These are phyloP conservation scores for Eupithecia tripunctaria DNA, from an alignment of 2,888 invertebrate species.

Conservation along the genomic window DNA sequence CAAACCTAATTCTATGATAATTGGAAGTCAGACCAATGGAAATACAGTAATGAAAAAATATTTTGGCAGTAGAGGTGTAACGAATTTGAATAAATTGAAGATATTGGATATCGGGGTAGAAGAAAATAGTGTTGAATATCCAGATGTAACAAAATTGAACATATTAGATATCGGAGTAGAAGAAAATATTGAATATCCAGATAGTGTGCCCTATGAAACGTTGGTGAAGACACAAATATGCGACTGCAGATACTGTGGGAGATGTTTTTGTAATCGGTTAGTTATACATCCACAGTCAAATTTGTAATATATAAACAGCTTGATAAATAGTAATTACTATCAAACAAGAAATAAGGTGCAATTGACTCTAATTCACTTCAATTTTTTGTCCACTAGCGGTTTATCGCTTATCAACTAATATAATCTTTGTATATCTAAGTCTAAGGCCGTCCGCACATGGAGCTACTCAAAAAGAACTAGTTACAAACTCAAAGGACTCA, in stretches of 20 bases:
- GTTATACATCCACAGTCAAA: constrained; percentile 23
- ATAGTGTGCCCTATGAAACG: constrained; percentile 55
- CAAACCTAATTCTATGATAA: constrained; percentile 16
- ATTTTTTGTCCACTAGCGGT: too few relatives aligned
- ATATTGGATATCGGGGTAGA: background rate
- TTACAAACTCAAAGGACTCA: too few relatives aligned
- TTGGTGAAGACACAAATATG: constrained; percentile 47
- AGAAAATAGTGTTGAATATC: background rate
- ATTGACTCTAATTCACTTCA: too few relatives aligned
- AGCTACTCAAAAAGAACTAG: too few relatives aligned
- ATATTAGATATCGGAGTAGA: background rate
- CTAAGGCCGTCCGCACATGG: too few relatives aligned
- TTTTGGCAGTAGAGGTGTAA: background rate
- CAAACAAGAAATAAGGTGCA: too few relatives aligned
- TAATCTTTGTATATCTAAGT: too few relatives aligned
- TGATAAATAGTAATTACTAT: too few relatives aligned
- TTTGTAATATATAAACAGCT: too few relatives aligned
- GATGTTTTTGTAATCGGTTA: constrained; percentile 57
- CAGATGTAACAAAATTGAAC: too few relatives aligned
- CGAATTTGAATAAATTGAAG: background rate
- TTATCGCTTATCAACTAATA: too few relatives aligned
- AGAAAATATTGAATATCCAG: background rate
- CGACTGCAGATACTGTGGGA: constrained; percentile 52
- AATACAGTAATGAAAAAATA: background rate
- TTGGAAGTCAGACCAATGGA: background rate